Base-by-base conservation (phyloP, 2,797 vertebrate genomes). In the Leuciscus waleckii region DNA sequence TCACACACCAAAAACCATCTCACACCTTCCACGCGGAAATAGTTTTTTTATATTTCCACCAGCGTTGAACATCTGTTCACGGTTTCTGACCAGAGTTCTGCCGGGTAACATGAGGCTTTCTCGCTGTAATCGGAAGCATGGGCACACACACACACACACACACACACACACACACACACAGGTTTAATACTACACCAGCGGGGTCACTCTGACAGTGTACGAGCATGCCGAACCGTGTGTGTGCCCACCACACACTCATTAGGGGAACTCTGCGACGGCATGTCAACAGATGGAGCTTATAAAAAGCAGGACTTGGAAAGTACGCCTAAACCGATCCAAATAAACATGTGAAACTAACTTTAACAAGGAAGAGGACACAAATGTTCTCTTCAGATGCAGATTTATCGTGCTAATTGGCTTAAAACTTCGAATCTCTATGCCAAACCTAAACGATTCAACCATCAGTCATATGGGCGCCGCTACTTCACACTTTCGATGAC, bases 261-360 rank as follows among this genome's bases (percentile, higher is more conserved):
- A 85, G 63, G 65, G 70, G 5, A 82, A 26, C 74, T 49, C 74
- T 73, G 49, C 58, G 23, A 46, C n/a, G 81, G 56, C 85, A 85
- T 77, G 85, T 81, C 46, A 81, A 81, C 87, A 88, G 87, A 89
- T 88, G 87, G 85, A 78, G 54, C 76, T 69, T 81, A 77, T 83
- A 77, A 49, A 84, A n/a, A 89, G 82, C 39, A 80, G 63, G 39
- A 23, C 61, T 65, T 39, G 29, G 35, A 73, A 79, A n/a, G 37
- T n/a, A 68, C 1, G 21, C 16, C 35, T 17, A 65, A 79, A 76
- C 51, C 7, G 19, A 41, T 2, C 41, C 69, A 69, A 82, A 74
- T 35, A 63, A 74, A 74, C 56, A 35, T 78, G 35, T 56, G 75
- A 83, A 85, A 86, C 70, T 74, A 84, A 79, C 69, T 79, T 80